Base-by-base conservation (phyloP, 2,113 vertebrate species). In the Tupaia tana region DNA sequence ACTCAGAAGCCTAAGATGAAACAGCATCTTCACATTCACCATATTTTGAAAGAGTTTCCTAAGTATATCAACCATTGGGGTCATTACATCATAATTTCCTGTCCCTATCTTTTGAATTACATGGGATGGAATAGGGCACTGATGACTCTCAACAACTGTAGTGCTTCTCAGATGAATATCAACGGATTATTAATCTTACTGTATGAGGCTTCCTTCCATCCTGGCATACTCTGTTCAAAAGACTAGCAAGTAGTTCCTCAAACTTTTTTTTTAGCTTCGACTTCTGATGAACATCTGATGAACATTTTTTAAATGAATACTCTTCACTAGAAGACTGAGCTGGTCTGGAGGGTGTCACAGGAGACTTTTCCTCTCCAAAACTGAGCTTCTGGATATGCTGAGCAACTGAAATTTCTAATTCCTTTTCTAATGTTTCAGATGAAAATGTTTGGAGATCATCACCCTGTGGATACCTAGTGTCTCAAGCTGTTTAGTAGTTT, bases 291-390 rank as follows among this genome's bases (percentile, higher is more conserved):
- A 59, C 99, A 99, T 98, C 98, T 0, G 99, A 98, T 24, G 98
- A 99, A 59, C 99, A 99, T 93, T 99, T 99, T 97, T 98, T 99
- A 97, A 99, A 99, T 85, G 99, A 99, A 95, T 99, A 99, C 98
- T 99, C 99, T 95, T 99, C 99, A 92, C 99, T 99, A 79, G 99
- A 98, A 79, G 99, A 99, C 99, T 99, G 99, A 58, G 99, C 99
- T 27, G 98, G 98, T 56, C 99, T 99, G 3, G 98, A 98, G 0
- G 99, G 98, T 0, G 95, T 98, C 54, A 99, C 99, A 7, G 98
- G 98, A 27, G 99, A 99, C 27, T 98, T 97, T 71, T 99, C 99
- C 34, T 99, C 97, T 58, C 99, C 99, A 0, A 98, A 96, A 83
- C 98, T 98, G 79, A 99, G 98, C 88, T 98, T 99, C 87, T 98